Evolutionary conservation across 2,113 vertebrate genomes (phyloP).

Genomic region (Scophthalmus maximus): DNA sequence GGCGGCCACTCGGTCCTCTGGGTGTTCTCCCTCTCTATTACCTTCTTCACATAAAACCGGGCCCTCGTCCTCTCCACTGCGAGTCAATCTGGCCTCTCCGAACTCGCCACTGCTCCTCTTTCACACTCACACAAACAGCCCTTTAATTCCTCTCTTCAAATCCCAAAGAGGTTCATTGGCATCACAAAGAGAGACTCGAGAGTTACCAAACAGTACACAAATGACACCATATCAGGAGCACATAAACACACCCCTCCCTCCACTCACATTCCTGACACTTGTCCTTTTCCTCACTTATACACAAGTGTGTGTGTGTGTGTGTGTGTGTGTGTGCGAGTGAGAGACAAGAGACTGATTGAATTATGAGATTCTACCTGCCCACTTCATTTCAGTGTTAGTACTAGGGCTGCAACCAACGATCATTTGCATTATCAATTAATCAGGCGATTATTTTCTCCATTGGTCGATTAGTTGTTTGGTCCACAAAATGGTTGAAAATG

Average conservation of each 20-base stretch:
- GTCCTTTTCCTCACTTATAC: conserved; percentile 45
- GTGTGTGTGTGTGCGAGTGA: neutral
- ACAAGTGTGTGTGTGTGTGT: neutral
- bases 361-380: conserved; percentile 15
- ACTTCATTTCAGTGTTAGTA: too few species aligned
- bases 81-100: conserved; percentile 38
- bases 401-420: too few species aligned
- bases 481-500: too few species aligned
- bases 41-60: conserved; percentile 59
- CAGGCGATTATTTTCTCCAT: too few species aligned
- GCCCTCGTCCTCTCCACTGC: conserved; percentile 37
- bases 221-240: conserved; percentile 58
- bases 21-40: conserved; percentile 54
- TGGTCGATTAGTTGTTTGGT: too few species aligned
- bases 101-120: conserved; percentile 56
- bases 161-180: conserved; percentile 63
- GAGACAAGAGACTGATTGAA: neutral
- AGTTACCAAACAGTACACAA: conserved; percentile 67
- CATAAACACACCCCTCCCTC: conserved; percentile 48
- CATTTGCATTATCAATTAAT: too few species aligned
- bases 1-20: conserved; percentile 41
- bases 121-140: conserved; percentile 76
- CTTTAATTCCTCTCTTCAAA: conserved; percentile 64
- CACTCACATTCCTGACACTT: conserved; percentile 70
- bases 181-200: conserved; percentile 67